Evolutionary conservation across 2,888 invertebrate species (phyloP).

Genomic region (Oscheius sp.): DNA sequence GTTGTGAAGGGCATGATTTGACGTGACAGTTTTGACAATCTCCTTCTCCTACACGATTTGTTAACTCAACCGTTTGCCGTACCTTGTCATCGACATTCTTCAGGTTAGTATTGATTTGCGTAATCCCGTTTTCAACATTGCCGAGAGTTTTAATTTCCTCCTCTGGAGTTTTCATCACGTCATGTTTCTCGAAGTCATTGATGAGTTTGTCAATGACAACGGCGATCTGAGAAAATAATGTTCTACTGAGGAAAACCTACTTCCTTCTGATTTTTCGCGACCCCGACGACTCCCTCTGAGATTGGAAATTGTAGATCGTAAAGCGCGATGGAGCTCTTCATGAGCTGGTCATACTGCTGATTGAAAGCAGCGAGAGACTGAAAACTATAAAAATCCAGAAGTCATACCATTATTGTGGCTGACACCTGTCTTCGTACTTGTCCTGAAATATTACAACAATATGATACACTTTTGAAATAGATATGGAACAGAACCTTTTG

Average conservation of each 20-base stretch:
- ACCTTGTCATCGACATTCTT: background rate
- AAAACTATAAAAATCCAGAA: background rate
- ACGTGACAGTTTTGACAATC: background rate
- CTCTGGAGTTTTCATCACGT: background rate
- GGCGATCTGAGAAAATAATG: background rate
- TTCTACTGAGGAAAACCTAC: background rate
- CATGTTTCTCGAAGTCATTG: background rate
- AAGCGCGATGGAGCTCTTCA: background rate
- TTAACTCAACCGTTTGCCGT: background rate
- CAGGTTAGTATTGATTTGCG: background rate
- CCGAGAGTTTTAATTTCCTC: background rate
- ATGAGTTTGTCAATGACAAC: background rate
- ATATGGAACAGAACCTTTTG: background rate
- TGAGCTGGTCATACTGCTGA: background rate
- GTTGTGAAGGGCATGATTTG: background rate
- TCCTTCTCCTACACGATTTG: background rate
- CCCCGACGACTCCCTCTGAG: background rate
- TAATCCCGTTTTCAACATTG: background rate
- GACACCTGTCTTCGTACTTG: no score
- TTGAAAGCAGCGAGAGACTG: background rate
- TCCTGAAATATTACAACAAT: no score
- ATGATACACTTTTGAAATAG: no score
- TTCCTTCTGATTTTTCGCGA: background rate
- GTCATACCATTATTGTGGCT: background rate
- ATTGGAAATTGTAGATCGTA: background rate